A percentile compares a stretch with the other conserved stretches of the same genome.
Conservation (phyloP, 2,888 invertebrate species). For the Sepioteuthis lessoniana region DNA sequence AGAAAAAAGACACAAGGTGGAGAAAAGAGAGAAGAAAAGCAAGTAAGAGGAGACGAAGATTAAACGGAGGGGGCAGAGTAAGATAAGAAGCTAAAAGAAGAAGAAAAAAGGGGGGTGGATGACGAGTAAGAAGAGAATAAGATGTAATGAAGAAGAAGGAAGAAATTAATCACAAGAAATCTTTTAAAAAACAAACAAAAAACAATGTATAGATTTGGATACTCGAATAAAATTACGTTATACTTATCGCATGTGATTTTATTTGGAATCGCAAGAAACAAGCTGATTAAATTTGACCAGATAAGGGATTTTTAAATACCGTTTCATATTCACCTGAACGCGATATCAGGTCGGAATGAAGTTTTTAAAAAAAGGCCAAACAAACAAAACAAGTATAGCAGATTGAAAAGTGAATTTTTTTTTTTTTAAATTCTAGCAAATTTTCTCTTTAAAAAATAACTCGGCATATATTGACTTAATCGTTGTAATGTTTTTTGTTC, state of each 20-base stretch:
- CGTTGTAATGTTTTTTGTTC: neutral
- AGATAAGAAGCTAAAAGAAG: too few species aligned
- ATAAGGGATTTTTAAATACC: constrained; percentile 10
- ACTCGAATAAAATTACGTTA: neutral
- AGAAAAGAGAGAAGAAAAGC: neutral
- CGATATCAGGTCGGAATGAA: neutral
- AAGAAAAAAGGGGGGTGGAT: neutral
- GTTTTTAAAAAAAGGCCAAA: neutral
- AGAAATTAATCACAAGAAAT: neutral
- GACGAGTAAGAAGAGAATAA: too few species aligned
- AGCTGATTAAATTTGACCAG: neutral
- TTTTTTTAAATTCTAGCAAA: neutral
- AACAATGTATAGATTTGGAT: neutral
- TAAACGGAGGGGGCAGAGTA: neutral
- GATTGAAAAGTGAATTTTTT: neutral
- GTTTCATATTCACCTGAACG: neutral
- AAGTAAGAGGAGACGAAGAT: neutral
- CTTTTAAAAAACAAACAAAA: neutral
- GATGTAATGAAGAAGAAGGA: too few species aligned
- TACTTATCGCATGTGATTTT: neutral
- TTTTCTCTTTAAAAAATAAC: neutral
- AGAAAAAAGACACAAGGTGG: neutral
- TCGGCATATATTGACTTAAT: neutral
- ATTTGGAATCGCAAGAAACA: neutral
- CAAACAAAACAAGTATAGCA: neutral